These are phyloP conservation scores for Schizopygopsis malacanthus DNA, from an alignment of 2,797 vertebrate genomes.

Conservation along the genomic window DNA sequence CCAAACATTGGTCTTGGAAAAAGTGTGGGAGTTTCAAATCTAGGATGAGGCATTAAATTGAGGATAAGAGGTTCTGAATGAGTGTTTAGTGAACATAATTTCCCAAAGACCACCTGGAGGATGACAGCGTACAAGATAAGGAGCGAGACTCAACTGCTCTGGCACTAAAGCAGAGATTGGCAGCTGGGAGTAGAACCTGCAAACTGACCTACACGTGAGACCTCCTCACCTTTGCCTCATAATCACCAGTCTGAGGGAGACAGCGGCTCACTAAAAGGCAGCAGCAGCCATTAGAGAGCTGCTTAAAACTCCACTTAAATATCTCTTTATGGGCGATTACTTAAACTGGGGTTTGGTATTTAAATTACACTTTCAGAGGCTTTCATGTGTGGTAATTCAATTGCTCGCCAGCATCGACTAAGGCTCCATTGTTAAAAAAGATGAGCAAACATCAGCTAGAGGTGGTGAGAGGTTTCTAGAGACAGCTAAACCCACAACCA, in stretches of 20 bases:
- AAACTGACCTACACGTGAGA: conserved; percentile 95
- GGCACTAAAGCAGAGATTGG: conserved; percentile 95
- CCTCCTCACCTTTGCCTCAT: conserved; percentile 99
- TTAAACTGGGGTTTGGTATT: conserved; percentile 99
- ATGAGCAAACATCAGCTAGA: conserved; percentile 76
- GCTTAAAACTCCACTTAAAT: conserved; percentile 99
- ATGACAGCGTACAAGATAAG: conserved; percentile 93
- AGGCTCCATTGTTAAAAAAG: conserved; percentile 80
- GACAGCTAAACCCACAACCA: conserved; percentile 42
- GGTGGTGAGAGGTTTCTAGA: conserved; percentile 43
- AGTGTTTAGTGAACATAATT: conserved; percentile 93
- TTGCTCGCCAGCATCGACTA: conserved; percentile 76
- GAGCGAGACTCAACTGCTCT: conserved; percentile 84
- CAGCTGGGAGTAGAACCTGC: conserved; percentile 98
- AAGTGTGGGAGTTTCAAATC: conserved; percentile 71
- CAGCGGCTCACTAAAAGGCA: conserved; percentile 97
- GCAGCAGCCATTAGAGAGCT: conserved; percentile 98
- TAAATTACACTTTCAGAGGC: conserved; percentile 99
- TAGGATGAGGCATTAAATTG: conserved; percentile 75
- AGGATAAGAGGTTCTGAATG: conserved; percentile 71
- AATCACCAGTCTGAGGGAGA: conserved; percentile 99
- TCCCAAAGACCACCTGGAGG: conserved; percentile 91
- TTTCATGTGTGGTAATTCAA: conserved; percentile 95
- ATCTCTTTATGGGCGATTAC: conserved; percentile 99
- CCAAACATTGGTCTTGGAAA: conserved; percentile 13